A percentile compares a stretch with the other conserved stretches of the same genome.
Conservation (phyloP, 2,113 vertebrate genomes). For the crab-eating macaque (Macaca fascicularis) region T2T-MFA8v1.1 NC_088389.1:37852001-37852500, state of each 20-base stretch:
- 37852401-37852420: slow-evolving; percentile 15
- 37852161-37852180: background rate
- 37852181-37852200: background rate
- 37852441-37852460: background rate
- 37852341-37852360: background rate
- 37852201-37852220: background rate
- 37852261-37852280: background rate
- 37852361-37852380: slow-evolving; percentile 28
- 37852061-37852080: no score
- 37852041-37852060: no score
- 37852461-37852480: background rate
- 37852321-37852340: slow-evolving; percentile 45
- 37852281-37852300: background rate
- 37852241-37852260: background rate
- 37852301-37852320: slow-evolving; percentile 29
- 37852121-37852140: background rate
- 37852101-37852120: background rate
- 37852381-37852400: slow-evolving; percentile 34
- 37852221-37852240: background rate
- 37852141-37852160: no score
- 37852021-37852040: background rate
- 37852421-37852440: background rate
- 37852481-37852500: background rate
- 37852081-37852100: background rate
- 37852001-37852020: background rate